Evolutionary conservation across 2,113 vertebrate genomes (phyloP).

Genomic region (Bubo scandiacus): DNA sequence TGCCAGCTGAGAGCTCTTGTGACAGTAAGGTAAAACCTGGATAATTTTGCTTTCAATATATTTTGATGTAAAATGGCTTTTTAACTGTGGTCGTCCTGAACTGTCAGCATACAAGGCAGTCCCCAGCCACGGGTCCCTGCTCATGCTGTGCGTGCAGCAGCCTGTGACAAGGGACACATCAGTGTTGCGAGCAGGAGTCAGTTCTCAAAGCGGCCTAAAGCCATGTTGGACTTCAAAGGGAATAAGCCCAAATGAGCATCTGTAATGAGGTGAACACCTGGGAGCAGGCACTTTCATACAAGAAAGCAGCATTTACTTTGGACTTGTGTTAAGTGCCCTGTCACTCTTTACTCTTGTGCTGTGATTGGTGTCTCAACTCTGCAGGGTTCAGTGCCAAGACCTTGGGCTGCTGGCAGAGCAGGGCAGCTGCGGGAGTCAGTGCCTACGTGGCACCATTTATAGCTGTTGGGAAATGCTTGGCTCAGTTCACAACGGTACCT

Average conservation of each 20-base stretch:
- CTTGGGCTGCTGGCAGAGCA: rapidly evolving
- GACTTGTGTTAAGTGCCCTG: background rate
- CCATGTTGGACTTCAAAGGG: background rate
- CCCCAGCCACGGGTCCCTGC: background rate
- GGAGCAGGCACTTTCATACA: background rate
- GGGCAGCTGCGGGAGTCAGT: background rate
- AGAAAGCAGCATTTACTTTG: background rate
- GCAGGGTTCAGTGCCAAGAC: background rate
- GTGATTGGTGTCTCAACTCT: rapidly evolving
- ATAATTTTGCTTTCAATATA: background rate
- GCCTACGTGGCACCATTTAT: rapidly evolving
- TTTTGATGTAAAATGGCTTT: background rate
- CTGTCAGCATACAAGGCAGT: background rate
- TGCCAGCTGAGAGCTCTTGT: background rate
- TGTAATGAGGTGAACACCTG: background rate
- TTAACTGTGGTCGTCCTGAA: background rate
- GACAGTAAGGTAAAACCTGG: background rate
- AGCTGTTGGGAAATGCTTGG: background rate
- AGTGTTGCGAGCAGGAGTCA: background rate
- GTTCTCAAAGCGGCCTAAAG: background rate
- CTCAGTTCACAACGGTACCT: background rate
- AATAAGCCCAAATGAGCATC: background rate
- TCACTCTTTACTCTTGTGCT: background rate
- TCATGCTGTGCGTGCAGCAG: background rate
- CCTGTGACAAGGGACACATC: background rate